Evolutionary conservation across 1,140 invertebrate species (phyloP), one percentile per base, ranked within the genome.

Genomic region (Drosophila kohkoa): DNA sequence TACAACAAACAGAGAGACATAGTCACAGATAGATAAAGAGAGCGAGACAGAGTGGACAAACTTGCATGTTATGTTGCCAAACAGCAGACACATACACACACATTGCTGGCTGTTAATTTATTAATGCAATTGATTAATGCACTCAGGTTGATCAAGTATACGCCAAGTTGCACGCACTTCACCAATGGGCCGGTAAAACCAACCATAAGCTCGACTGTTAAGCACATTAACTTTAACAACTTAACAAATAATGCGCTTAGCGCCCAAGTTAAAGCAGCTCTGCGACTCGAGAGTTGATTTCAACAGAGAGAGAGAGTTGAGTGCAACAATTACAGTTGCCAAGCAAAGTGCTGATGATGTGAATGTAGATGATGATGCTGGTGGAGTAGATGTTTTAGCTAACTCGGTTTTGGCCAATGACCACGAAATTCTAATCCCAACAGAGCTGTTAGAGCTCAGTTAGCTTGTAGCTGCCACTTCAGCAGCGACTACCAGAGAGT

Each of bases 111-210:
- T 80, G 80, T 83, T 87, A 80, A 88, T 87, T 83, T 88, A 87
- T 87, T 87, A 88, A 87, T 88, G 71, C 71, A 88, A 88, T 87
- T 87, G 83, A 87, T 87, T 87, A 88, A 88, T 87, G 80, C 73
- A 79, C 77, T 74, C 73, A 66, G 59, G 77, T 52, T 75, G 73
- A 77, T 82, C 71, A 87, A 88, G 79, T 62, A 69, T 62, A 69
- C 66, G 72, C 51, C 41, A 62, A 35, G 66, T 66, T 45, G 35
- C 7, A 48, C 46, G 16, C 7, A 57, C 58, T 52, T 52, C 7
- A 32, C 55, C 16, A 25, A 25, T 13, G 11, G 10, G 35, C 35
- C 49, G 13, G 20, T 25, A 25, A 25, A 57, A 57, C 20, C 20
- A 57, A 10, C 52, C 65, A 13, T 20, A 43, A 66, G 38, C 41